A percentile compares a stretch with the other conserved stretches of the same genome.
These are phyloP conservation scores for Micrastur ruficollis DNA, from an alignment of 2,797 vertebrate species.

Conservation along the genomic window DNA sequence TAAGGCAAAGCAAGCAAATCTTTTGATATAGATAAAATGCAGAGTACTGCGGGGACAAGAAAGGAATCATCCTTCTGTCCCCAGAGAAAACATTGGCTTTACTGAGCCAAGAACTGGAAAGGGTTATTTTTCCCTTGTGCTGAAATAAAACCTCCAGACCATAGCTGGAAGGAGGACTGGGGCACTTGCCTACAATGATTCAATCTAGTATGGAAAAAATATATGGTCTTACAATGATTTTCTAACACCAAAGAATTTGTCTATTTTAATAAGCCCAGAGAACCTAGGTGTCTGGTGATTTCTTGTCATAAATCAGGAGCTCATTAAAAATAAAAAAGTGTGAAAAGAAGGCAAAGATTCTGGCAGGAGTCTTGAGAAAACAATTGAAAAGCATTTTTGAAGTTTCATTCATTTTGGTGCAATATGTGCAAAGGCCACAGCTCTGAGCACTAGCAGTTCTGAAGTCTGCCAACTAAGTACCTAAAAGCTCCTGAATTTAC, in stretches of 20 bases:
- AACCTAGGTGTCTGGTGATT: conserved; percentile 67
- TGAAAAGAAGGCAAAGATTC: conserved; percentile 19
- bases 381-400: conserved; percentile 56
- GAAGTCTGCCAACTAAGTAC: conserved; percentile 40
- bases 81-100: background rate
- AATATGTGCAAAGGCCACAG: conserved; percentile 4
- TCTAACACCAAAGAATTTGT: conserved; percentile 68
- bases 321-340: conserved; percentile 66
- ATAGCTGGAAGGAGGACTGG: background rate
- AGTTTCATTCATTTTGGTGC: conserved; percentile 33
- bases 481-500: conserved; percentile 23
- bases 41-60: background rate
- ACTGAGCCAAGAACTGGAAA: background rate
- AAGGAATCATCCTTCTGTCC: background rate
- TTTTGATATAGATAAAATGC: background rate
- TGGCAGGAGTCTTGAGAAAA: conserved; percentile 52
- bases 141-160: conserved; percentile 9
- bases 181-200: conserved; percentile 16
- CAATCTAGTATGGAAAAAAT: conserved; percentile 51
- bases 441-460: conserved; percentile 3
- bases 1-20: background rate
- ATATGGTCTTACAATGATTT: conserved; percentile 19
- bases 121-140: background rate
- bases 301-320: conserved; percentile 71
- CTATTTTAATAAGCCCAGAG: conserved; percentile 72